A percentile compares a stretch with the other conserved stretches of the same genome.
Evolutionary conservation across 1,140 invertebrate species (phyloP).

Genomic region (Lerema accius): DNA sequence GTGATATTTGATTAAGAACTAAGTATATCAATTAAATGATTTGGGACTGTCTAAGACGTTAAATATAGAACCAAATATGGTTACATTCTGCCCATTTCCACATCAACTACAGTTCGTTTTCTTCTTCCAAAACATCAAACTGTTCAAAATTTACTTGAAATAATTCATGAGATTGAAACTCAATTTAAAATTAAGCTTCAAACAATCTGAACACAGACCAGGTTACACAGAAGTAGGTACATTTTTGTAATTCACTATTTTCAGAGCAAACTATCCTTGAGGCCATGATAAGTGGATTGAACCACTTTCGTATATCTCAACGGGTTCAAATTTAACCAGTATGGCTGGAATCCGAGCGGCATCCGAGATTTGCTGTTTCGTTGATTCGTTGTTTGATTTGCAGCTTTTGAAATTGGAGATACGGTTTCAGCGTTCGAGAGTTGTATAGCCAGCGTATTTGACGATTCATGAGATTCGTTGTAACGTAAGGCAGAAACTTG

Average conservation of each 20-base stretch:
- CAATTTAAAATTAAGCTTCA: no score
- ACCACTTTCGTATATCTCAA: constrained; percentile 40
- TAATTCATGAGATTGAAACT: no score
- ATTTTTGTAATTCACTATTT: constrained; percentile 23
- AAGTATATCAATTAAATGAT: no score
- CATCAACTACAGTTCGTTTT: no score
- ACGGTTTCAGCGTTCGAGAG: background rate
- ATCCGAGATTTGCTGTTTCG: constrained; percentile 12
- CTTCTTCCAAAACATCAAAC: no score
- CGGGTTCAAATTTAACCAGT: constrained; percentile 58
- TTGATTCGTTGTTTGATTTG: constrained; percentile 11
- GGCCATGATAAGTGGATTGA: constrained; percentile 54
- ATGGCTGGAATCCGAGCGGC: constrained; percentile 44
- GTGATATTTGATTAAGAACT: no score
- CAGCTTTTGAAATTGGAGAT: constrained; percentile 5
- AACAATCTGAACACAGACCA: background rate
- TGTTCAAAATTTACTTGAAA: no score
- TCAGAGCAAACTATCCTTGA: constrained; percentile 48
- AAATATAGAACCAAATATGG: no score
- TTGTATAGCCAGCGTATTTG: background rate
- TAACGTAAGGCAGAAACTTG: background rate
- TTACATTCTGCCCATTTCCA: no score
- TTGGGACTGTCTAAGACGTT: no score
- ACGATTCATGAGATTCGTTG: background rate
- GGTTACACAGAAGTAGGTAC: constrained; percentile 3